These are phyloP conservation scores for Harmothoe impar DNA, from an alignment of 2,888 invertebrate genomes.

Conservation along the genomic window DNA sequence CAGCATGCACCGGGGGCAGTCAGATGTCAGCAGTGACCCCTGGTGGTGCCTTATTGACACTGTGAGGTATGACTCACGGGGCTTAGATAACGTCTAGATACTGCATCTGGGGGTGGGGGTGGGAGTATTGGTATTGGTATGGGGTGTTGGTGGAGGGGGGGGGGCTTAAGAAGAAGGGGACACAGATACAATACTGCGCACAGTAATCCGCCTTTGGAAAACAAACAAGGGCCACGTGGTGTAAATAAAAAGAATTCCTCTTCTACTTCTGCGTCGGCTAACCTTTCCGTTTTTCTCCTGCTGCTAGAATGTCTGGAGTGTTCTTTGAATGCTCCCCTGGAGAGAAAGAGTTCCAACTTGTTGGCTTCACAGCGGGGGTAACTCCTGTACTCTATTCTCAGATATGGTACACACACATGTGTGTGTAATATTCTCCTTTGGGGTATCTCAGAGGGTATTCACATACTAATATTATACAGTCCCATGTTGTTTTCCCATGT, in stretches of 20 bases:
- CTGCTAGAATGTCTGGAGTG: background rate
- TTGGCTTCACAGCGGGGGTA: too few relatives aligned
- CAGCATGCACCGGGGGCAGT: slow-evolving; percentile 6
- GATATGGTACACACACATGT: too few relatives aligned
- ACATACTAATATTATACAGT: too few relatives aligned
- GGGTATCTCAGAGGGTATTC: too few relatives aligned
- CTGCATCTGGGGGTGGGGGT: background rate
- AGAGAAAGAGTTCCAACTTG: too few relatives aligned
- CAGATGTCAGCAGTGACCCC: background rate
- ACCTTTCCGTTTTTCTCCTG: background rate
- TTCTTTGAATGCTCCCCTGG: background rate
- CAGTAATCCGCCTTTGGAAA: background rate
- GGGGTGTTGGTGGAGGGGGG: too few relatives aligned
- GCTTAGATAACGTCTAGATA: background rate
- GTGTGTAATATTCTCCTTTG: too few relatives aligned
- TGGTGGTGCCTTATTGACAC: slow-evolving; percentile 24
- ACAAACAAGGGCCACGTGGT: background rate
- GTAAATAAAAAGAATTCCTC: background rate
- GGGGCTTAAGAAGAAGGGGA: background rate
- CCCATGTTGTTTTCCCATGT: too few relatives aligned
- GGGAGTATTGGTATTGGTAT: background rate
- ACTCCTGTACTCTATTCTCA: too few relatives aligned
- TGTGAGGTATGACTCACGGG: slow-evolving; percentile 25
- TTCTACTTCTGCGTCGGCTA: background rate
- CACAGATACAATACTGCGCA: background rate